Conservation (phyloP, 64 coral and sea anemone species). For the Exaiptasia diaphana region DNA sequence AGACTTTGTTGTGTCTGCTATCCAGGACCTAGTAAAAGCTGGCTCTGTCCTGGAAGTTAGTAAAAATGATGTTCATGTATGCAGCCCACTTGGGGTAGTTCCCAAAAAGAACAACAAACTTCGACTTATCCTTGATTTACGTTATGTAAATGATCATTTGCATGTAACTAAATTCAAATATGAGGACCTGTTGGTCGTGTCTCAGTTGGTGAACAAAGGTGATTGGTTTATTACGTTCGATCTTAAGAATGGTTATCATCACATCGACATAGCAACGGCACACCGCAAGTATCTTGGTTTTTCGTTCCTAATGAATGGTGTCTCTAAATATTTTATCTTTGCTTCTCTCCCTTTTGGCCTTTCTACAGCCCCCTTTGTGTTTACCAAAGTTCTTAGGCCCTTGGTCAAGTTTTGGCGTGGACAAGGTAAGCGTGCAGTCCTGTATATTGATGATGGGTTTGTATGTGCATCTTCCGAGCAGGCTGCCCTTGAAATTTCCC, state of each 20-base stretch:
- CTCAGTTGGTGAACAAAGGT: constrained; percentile 19
- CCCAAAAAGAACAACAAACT: constrained; percentile 5
- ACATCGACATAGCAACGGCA: constrained; percentile 37
- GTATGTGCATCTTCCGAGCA: background rate
- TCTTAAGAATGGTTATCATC: constrained; percentile 57
- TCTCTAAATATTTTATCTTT: background rate
- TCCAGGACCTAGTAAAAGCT: background rate
- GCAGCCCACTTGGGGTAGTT: constrained; percentile 2
- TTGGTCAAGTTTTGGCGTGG: constrained; percentile 39
- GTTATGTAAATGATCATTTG: constrained; percentile 25
- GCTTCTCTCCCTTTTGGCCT: constrained; percentile 15
- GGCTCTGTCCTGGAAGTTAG: background rate
- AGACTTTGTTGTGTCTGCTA: background rate
- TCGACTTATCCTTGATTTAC: constrained; percentile 23
- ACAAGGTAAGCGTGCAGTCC: background rate
- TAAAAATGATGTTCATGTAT: background rate
- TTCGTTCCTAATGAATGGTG: background rate
- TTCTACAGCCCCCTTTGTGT: constrained; percentile 1
- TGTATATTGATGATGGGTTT: constrained; percentile 26
- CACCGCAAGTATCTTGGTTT: constrained; percentile 60
- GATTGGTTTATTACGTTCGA: constrained; percentile 36
- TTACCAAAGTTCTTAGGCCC: constrained; percentile 45
- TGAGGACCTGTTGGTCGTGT: constrained; percentile 11
- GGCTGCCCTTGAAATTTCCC: background rate
- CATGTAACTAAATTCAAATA: constrained; percentile 42